Base-by-base conservation (phyloP, 2,113 vertebrate species). In the Alosa alosa region DNA sequence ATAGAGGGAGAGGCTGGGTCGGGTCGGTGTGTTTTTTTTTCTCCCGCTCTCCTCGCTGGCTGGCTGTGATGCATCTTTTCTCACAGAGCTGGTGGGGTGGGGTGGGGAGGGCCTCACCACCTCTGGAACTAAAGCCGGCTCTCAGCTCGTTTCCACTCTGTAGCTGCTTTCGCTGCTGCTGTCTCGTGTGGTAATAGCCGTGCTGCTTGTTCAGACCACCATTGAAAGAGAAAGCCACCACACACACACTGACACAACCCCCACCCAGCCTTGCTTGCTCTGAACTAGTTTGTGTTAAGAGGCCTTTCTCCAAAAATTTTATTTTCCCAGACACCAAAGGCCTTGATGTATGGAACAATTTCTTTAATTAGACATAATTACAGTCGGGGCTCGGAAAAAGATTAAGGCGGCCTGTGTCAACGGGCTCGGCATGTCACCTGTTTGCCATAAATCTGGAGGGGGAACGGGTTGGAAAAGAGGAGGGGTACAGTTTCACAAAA, bases 311-410 rank as follows among this genome's bases (percentile, higher is more conserved):
- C 84, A 41, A 78, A 44, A 89, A 87, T 55, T 78, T 60, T 52
- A 10, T 90, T 87, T 90, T 88, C 89, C 86, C 88, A 31, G 50
- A 91, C 88, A 92, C 92, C 90, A 92, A 90, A 88, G 86, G 87
- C 81, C 87, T 78, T 78, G 88, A 91, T 87, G 87, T 89, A 90
- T 88, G 83, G 87, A 88, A 86, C 85, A 88, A 90, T 91, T 85
- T 89, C 88, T 91, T 83, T 91, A 90, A 92, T 93, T 90, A 91
- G 87, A 89, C 47, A 36, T 93, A 92, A 94, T 93, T 94, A 90
- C 85, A 92, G 92, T 91, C 78, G n/a, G 86, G 6, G 88, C 45
- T 83, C 2, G 6, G 85, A 86, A 39, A 78, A 82, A 91, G 89
- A 92, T 92, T 89, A 93, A 91, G 87, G 47, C 85, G 81, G 84